Conservation (phyloP, 37 sponge, comb jelly and placozoan species). For the Bolinopsis microptera region DNA sequence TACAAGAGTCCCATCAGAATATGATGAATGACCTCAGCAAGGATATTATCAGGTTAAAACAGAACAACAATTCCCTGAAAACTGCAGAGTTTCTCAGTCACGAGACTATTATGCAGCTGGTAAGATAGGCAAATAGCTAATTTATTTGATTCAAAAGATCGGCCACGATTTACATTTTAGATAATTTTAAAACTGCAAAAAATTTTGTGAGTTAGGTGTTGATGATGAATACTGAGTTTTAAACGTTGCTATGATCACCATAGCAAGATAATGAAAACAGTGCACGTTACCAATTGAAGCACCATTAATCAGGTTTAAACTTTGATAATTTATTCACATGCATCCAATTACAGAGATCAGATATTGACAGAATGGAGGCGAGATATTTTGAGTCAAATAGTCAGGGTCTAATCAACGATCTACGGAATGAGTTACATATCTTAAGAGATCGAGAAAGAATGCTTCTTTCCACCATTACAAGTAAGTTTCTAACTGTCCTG, state of each 20-base stretch:
- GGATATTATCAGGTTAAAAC: conserved; percentile 65
- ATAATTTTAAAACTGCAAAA: no score
- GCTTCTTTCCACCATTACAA: conserved; percentile 35
- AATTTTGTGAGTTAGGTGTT: no score
- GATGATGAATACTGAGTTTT: no score
- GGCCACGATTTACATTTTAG: no score
- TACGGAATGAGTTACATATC: conserved; percentile 46
- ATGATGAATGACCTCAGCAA: conserved; percentile 63
- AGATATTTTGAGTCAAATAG: conserved; percentile 53
- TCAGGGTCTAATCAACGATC: conserved; percentile 60
- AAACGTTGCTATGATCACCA: no score
- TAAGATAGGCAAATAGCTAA: neutral
- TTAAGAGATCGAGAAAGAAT: conserved; percentile 31
- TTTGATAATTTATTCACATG: no score
- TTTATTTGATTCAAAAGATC: no score
- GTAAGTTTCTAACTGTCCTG: conserved; percentile 20
- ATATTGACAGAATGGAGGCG: conserved; percentile 35
- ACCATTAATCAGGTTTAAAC: no score
- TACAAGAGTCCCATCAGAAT: conserved; percentile 50
- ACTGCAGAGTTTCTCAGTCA: conserved; percentile 62
- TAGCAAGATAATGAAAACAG: no score
- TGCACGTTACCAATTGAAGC: no score
- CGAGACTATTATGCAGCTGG: conserved; percentile 62
- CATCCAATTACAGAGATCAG: conserved; percentile 61
- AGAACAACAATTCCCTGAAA: conserved; percentile 27